phyloP scores from a whole-genome alignment of 2,888 invertebrate species.

The Bhutanitis thaidina region DNA sequence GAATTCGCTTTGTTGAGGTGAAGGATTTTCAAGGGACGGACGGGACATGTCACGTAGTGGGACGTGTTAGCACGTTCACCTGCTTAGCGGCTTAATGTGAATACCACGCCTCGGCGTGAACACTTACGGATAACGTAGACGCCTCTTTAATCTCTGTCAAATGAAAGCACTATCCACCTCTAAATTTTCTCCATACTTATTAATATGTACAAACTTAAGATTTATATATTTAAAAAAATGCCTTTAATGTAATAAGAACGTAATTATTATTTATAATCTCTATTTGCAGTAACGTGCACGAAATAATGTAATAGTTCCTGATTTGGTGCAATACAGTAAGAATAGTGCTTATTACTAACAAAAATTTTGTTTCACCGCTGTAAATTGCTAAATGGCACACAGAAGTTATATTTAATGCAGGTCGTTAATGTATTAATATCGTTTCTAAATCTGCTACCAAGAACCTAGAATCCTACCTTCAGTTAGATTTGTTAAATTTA shows the following conservation, averaged over 20 bases:
- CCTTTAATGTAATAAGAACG: not conserved
- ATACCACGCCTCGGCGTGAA: conserved; percentile 29
- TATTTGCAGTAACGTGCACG: no score
- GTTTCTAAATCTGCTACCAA: not conserved
- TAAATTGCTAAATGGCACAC: not conserved
- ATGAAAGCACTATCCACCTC: not conserved
- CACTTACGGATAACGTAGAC: conserved; percentile 4
- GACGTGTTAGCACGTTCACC: conserved; percentile 55
- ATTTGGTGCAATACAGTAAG: no score
- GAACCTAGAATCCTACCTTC: not conserved
- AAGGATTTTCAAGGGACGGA: conserved; percentile 12
- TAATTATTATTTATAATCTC: no score
- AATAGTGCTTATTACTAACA: no score
- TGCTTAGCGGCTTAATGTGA: conserved; percentile 57
- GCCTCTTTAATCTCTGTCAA: not conserved
- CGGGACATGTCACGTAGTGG: conserved; percentile 19
- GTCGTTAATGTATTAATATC: conserved; percentile 3
- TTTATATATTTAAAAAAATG: not conserved
- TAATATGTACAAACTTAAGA: not conserved
- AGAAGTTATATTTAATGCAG: conserved; percentile 1
- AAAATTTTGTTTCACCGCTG: no score
- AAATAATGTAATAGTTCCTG: no score
- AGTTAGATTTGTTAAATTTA: no score
- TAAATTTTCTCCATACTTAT: no score
- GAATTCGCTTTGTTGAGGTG: conserved; percentile 22